Base-by-base conservation (phyloP, 2,888 invertebrate genomes). In the Drosophila histrio region DNA sequence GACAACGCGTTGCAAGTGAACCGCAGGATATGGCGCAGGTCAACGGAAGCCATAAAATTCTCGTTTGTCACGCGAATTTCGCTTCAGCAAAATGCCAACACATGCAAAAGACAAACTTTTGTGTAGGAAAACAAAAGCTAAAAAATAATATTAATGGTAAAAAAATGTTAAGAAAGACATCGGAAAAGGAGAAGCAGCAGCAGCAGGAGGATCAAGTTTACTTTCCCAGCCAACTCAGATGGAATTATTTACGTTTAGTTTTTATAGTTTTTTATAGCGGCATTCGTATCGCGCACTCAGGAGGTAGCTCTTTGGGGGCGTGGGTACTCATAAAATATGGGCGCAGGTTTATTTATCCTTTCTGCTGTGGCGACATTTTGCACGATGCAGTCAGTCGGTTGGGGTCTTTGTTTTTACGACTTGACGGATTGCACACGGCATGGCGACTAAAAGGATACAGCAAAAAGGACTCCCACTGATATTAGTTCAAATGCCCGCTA, bases 11-110 rank as follows among this genome's bases (percentile, higher is more conserved):
- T 74, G 83, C 88, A 76, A 85, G 77, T 76, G 82, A 82, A 82
- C 82, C 79, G 72, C 88, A 87, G 88, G 90, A 90, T 89, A 89
- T 89, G 88, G 87, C 85, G 68, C 91, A 90, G 91, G 91, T 91
- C 91, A 91, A 91, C 91, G 91, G 91, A 91, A 91, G 89, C 91
- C 88, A 91, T 91, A 91, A 91, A 91, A 91, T 90, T 79, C 91
- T 91, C 91, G 91, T 91, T 91, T 91, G 91, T 91, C 91, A 91
- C 91, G 91, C 91, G 91, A 91, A 89, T 89, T 90, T 78, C 76
- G 69, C 59, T 58, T 61, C 67, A 75, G 73, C 77, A 82, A 79
- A 87, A 81, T 87, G 84, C 84, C 84, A 84, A 73, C 89, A 86
- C 89, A 85, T 88, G 89, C 89, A 85, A 85, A 85, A 88, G 83